A percentile compares a stretch with the other conserved stretches of the same genome.
These are phyloP conservation scores for Onychostoma macrolepis DNA, from an alignment of 2,113 vertebrate species.

Conservation along the genomic window DNA sequence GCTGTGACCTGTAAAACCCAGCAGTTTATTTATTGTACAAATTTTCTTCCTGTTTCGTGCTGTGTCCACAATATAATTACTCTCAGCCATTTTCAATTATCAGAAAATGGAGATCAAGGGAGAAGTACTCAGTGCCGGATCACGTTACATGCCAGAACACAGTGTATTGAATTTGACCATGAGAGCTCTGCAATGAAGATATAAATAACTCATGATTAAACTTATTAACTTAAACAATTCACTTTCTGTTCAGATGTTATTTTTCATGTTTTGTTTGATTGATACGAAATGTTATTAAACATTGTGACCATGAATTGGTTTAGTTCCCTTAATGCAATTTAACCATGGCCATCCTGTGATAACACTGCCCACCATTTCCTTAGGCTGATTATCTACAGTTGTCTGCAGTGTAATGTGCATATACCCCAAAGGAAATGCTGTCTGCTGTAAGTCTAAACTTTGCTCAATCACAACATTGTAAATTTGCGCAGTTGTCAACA, in stretches of 20 bases:
- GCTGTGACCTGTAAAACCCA: not conserved
- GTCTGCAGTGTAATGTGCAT: constrained; percentile 43
- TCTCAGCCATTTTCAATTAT: not conserved
- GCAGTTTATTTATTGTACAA: constrained; percentile 8
- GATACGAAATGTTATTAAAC: not conserved
- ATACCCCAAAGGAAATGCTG: constrained; percentile 50
- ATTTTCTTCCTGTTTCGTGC: not conserved
- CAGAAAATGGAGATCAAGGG: constrained; percentile 19
- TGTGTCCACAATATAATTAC: constrained; percentile 2
- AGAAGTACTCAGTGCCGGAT: constrained; percentile 22
- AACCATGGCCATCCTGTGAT: constrained; percentile 36
- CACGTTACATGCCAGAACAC: constrained; percentile 38
- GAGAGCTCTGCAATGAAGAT: not conserved
- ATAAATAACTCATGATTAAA: not conserved
- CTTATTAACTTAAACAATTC: not conserved
- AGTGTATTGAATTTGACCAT: constrained; percentile 1
- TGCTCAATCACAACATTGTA: not conserved
- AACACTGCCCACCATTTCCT: constrained; percentile 51
- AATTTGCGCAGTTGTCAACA: not conserved
- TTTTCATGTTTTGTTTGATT: not conserved
- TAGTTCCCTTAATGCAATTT: constrained; percentile 30
- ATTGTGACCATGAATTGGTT: constrained; percentile 10
- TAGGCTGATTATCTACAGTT: constrained; percentile 61
- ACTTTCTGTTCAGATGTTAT: not conserved
- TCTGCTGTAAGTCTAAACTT: constrained; percentile 24